Evolutionary conservation across 2,888 invertebrate species (phyloP), one percentile per base, ranked within the genome.

Genomic region (Amblyjoppa proteus): DNA sequence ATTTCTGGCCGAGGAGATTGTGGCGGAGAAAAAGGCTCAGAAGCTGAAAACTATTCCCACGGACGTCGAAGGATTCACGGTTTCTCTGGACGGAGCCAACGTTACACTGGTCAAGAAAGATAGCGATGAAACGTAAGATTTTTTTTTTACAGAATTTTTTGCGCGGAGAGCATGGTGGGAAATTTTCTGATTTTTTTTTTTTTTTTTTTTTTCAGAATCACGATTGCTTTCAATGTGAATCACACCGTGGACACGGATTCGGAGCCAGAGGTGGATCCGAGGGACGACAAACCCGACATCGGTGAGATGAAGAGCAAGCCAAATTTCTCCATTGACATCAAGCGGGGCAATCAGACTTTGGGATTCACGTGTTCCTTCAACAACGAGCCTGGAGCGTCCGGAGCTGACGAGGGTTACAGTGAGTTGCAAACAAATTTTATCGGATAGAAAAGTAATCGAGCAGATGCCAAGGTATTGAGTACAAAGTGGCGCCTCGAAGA

Each of bases 1-100:
- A 92, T 99, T 99, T 93, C 95, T 99, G 38, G 97, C 97, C 1
- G 98, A 99, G 91, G 99, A 99, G 95, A 99, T 99, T 87, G 95
- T 97, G 38, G 97, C 98, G 0, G 99, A 99, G 93, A 97, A 97
- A 89, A 97, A 98, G 92, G 96, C 97, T 2, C 97, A 97, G 91
- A 97, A 97, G 92, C 93, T 96, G 20, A 96, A 97, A 93, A 95
- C 96, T 0, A 95, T 98, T 88, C 97, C 98, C 0, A 95, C 96
- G 0, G 96, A 97, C 86, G 92, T 99, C 31, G 97, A 97, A 31
- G 98, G 98, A 1, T 99, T 99, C 93, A 95, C 96, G 80, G 96
- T 98, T 0, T 96, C 96, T 78, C 95, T 97, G 0, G 96, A 97
- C 82, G 98, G 98, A 1, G 97, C 99, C 41, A 98, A 98, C 93